A percentile compares a stretch with the other conserved stretches of the same genome.
These are phyloP conservation scores for Marasmarcha lunaedactyla DNA, from an alignment of 2,888 invertebrate species.

Conservation along the genomic window DNA sequence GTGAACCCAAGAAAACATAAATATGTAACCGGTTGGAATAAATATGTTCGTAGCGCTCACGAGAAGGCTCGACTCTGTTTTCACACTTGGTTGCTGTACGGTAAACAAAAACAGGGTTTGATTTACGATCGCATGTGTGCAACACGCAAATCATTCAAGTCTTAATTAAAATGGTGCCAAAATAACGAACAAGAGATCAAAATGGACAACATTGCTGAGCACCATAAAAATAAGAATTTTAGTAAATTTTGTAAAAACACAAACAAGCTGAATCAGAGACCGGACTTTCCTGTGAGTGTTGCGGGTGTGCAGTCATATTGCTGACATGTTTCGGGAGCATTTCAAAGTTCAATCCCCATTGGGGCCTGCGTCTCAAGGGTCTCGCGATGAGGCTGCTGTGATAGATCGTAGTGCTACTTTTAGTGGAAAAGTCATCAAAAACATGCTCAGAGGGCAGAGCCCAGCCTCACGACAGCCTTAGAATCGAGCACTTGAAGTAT, in stretches of 20 bases:
- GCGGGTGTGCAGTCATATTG: slow-evolving; percentile 2
- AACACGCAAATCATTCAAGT: too few relatives aligned
- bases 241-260: too few relatives aligned
- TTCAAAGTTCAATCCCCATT: slow-evolving; percentile 4
- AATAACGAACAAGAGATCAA: slow-evolving; percentile 4
- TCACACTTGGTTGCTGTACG: too few relatives aligned
- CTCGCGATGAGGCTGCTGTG: neutral
- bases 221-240: too few relatives aligned
- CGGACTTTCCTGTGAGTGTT: slow-evolving; percentile 9
- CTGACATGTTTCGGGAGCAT: slow-evolving; percentile 7
- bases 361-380: neutral
- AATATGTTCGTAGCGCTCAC: too few relatives aligned
- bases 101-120: too few relatives aligned
- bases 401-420: neutral
- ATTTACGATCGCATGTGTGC: too few relatives aligned
- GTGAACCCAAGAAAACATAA: too few relatives aligned
- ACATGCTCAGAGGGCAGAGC: neutral
- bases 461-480: slow-evolving; percentile 12
- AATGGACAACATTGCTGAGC: too few relatives aligned
- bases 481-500: slow-evolving; percentile 14
- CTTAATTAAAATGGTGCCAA: slow-evolving; percentile 6
- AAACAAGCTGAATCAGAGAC: too few relatives aligned
- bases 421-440: neutral
- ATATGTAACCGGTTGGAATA: too few relatives aligned
- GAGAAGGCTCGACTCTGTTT: too few relatives aligned